Evolutionary conservation across 2,113 vertebrate genomes (phyloP), one percentile per base, ranked within the genome.

Genomic region (Heterotis niloticus): DNA sequence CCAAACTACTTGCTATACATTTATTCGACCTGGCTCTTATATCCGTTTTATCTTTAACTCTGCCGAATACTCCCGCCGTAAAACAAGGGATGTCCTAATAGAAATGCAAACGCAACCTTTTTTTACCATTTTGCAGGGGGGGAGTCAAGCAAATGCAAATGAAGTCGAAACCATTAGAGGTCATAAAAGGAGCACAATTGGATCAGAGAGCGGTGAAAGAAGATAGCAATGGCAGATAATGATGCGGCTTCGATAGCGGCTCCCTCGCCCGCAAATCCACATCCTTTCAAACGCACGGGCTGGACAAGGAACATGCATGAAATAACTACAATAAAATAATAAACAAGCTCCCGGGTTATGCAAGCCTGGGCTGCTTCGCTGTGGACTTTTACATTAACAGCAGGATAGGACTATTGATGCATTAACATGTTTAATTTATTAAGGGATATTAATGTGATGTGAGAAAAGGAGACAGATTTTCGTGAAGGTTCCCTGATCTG

Each of bases 151-250:
- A 73, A 24, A 73, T 57, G 71, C 71, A 73, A 73, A 56, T 74
- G 20, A 5, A n/a, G 54, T 57, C 23, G 23, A 14, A 57, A 28
- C 54, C 24, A 59, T 74, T 51, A 74, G 54, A 74, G 71, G 71
- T 57, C 71, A 74, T 57, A 74, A 74, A 73, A 74, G 52, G 13
- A 57, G 71, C 54, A 57, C 54, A 74, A 13, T 16, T 74, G 51
- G 20, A 28, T 23, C 54, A 23, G 71, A 54, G 71, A 26, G 54
- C 2, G 64, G 1, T 10, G 23, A 74, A 74, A 74, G 44, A n/a
- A 74, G n/a, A 74, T 26, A 54, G 52, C 57, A 74, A 74, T 74
- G 54, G 16, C 24, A 57, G 52, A 59, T 74, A 57, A 74, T 18
- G 13, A 14, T 23, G 52, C 23, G 9, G 14, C 23, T 9, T 26